These are phyloP conservation scores for Dendrocincla fuliginosa DNA, from an alignment of 2,797 vertebrate genomes.

Conservation along the genomic window DNA sequence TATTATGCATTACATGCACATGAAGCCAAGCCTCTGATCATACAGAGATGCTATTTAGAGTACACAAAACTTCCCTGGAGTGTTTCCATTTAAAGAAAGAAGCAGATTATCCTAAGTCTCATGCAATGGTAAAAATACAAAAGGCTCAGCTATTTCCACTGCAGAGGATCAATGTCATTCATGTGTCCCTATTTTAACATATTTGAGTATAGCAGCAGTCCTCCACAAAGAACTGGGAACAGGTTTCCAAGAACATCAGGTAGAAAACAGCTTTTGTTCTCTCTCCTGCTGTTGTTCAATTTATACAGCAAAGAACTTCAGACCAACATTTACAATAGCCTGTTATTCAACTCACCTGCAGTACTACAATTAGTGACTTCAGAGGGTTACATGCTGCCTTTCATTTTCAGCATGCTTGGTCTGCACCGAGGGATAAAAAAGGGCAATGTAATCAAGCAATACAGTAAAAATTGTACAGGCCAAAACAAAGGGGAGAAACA, in stretches of 20 bases:
- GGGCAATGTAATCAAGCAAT: conserved; percentile 63
- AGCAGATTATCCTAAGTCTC: conserved; percentile 49
- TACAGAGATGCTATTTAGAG: conserved; percentile 74
- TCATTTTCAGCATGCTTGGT: conserved; percentile 48
- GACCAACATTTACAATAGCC: conserved; percentile 60
- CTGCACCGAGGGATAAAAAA: conserved; percentile 63
- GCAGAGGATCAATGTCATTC: conserved; percentile 47
- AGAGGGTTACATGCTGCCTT: conserved; percentile 64
- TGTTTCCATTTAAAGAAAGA: conserved; percentile 68
- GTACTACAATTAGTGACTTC: conserved; percentile 68
- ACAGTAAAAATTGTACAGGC: not conserved
- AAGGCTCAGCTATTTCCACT: conserved; percentile 52
- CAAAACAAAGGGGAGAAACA: not conserved
- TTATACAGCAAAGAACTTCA: conserved; percentile 66
- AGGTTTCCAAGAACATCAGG: conserved; percentile 67
- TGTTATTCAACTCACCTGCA: conserved; percentile 67
- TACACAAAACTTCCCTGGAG: conserved; percentile 76
- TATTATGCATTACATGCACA: conserved; percentile 60
- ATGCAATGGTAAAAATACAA: conserved; percentile 49
- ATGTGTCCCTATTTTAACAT: conserved; percentile 46
- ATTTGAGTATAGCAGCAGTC: conserved; percentile 41
- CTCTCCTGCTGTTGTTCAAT: conserved; percentile 68
- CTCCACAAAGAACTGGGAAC: conserved; percentile 46
- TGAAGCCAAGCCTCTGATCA: conserved; percentile 68
- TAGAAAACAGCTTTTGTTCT: conserved; percentile 64